Percentiles rank a stretch among this genome's conserved stretches.
Conservation (phyloP, 2,113 vertebrate genomes). For the Burhinus bistriatus region DNA sequence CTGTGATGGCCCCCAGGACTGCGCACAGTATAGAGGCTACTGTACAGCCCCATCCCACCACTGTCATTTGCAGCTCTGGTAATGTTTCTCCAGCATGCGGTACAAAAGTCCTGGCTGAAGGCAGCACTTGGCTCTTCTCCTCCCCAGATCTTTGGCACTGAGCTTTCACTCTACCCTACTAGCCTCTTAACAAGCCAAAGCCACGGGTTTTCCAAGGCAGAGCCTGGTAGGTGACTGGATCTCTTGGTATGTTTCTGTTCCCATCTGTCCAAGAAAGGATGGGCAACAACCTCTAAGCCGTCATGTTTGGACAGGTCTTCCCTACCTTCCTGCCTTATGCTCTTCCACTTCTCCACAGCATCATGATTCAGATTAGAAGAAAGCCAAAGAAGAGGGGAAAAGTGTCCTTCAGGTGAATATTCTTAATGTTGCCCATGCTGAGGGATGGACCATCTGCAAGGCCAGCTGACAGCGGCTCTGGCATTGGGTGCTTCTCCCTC, state of each 20-base stretch:
- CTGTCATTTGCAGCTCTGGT: neutral
- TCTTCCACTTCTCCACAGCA: neutral
- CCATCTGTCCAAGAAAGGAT: neutral
- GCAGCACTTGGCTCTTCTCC: neutral
- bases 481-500: neutral
- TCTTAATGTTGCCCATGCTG: accelerated
- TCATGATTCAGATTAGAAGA: neutral
- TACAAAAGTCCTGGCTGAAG: neutral
- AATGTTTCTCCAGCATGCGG: neutral
- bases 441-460: neutral
- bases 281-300: neutral
- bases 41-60: neutral
- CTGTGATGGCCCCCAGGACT: neutral
- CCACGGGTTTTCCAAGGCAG: neutral
- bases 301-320: neutral
- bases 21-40: neutral
- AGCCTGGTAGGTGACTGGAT: neutral
- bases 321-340: neutral
- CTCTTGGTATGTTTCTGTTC: neutral
- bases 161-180: neutral
- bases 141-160: neutral
- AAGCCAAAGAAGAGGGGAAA: neutral
- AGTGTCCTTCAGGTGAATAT: neutral
- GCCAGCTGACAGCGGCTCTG: neutral
- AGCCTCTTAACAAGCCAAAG: neutral